Percentiles rank a stretch among this genome's conserved stretches.
phyloP scores from a whole-genome alignment of 2,797 vertebrate species.

The Benthosema pterotum region DNA sequence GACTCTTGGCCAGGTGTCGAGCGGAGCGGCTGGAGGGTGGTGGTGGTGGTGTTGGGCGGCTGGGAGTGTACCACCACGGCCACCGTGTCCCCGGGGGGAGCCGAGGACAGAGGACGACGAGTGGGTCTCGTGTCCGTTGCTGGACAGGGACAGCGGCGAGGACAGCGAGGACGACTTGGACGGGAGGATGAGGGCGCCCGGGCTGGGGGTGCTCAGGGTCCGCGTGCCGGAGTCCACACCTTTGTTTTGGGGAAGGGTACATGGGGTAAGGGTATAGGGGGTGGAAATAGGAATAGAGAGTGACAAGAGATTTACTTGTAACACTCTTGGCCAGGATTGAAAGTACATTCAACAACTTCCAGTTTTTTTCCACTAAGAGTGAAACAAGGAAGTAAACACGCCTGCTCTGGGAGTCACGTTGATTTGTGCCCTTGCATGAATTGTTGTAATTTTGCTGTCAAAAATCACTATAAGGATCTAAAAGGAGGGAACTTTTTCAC shows the following conservation, averaged over 20 bases:
- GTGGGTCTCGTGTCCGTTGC: conserved; percentile 84
- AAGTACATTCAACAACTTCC: too few species aligned
- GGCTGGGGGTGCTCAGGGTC: conserved; percentile 94
- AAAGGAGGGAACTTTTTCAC: too few species aligned
- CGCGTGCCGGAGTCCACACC: conserved; percentile 94
- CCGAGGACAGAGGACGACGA: conserved; percentile 90
- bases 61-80: conserved; percentile 89
- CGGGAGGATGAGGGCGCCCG: conserved; percentile 91
- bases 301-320: too few species aligned
- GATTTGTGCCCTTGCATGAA: too few species aligned
- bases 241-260: conserved; percentile 39
- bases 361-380: too few species aligned
- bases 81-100: conserved; percentile 88
- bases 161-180: conserved; percentile 82
- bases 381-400: too few species aligned
- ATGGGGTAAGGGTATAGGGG: conserved; percentile 6
- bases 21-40: conserved; percentile 78
- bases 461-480: too few species aligned
- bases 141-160: conserved; percentile 75
- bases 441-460: too few species aligned
- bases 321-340: too few species aligned
- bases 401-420: too few species aligned
- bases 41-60: conserved; percentile 64
- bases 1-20: conserved; percentile 76
- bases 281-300: background rate